Evolutionary conservation across 2,113 vertebrate species (phyloP).

Genomic region (Tachysurus vachellii): DNA sequence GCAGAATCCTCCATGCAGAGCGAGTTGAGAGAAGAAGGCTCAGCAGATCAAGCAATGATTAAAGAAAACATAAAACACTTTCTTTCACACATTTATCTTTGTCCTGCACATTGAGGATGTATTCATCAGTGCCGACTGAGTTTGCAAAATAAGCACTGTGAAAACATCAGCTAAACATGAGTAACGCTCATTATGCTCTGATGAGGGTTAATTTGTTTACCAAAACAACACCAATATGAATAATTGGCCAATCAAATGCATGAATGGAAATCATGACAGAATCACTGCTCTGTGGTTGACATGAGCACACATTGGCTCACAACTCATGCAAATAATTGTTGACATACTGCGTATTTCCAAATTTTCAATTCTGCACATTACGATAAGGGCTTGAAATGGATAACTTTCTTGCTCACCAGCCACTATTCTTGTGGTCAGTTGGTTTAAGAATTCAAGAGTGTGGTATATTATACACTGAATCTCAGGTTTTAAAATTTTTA

Average conservation of each 20-base stretch:
- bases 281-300: slow-evolving; percentile 24
- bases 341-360: neutral
- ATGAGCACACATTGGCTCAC: neutral
- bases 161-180: slow-evolving; percentile 35
- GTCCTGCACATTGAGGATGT: slow-evolving; percentile 29
- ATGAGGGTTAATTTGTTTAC: slow-evolving; percentile 51
- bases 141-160: slow-evolving; percentile 35
- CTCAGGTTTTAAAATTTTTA: neutral
- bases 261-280: slow-evolving; percentile 42
- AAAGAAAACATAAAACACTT: slow-evolving; percentile 1
- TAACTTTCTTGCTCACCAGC: neutral
- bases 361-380: neutral
- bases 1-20: neutral
- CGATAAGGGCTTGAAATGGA: neutral
- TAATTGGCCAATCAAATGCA: slow-evolving; percentile 48
- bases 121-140: slow-evolving; percentile 24
- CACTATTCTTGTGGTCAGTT: neutral
- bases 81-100: slow-evolving; percentile 10
- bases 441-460: neutral
- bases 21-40: neutral
- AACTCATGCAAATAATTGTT: neutral
- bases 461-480: neutral
- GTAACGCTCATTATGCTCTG: slow-evolving; percentile 31
- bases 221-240: slow-evolving; percentile 39
- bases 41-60: neutral